Conservation (phyloP, 1,140 invertebrate genomes). For the Orius insidiosus region DNA sequence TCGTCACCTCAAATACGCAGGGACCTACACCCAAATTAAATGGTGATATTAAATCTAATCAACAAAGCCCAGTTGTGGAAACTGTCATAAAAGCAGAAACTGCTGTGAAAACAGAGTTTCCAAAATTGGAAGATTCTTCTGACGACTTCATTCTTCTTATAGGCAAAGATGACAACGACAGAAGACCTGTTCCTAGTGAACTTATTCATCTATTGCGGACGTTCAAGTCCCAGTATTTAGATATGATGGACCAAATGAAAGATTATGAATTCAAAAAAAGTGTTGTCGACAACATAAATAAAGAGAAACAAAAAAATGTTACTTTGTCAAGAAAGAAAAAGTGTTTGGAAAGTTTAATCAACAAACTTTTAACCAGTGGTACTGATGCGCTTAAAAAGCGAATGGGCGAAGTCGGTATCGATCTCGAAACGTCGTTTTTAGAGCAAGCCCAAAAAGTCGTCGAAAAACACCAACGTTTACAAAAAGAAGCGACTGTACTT, state of each 20-base stretch:
- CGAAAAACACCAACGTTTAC: slow-evolving; percentile 71
- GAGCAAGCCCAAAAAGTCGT: slow-evolving; percentile 85
- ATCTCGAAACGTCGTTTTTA: slow-evolving; percentile 51
- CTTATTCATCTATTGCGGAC: slow-evolving; percentile 68
- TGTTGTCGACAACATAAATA: slow-evolving; percentile 56
- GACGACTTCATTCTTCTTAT: slow-evolving; percentile 37
- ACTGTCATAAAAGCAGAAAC: background rate
- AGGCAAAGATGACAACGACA: slow-evolving; percentile 69
- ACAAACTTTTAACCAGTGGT: slow-evolving; percentile 73
- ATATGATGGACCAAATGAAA: slow-evolving; percentile 65
- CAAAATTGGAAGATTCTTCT: background rate
- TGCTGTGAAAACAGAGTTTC: no score
- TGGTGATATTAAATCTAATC: background rate
- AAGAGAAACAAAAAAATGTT: slow-evolving; percentile 57
- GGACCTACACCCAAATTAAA: no score
- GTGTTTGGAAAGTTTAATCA: slow-evolving; percentile 83
- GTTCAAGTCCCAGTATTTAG: slow-evolving; percentile 62
- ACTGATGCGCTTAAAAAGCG: slow-evolving; percentile 70
- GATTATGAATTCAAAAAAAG: slow-evolving; percentile 48
- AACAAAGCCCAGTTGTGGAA: background rate
- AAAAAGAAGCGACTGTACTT: slow-evolving; percentile 46
- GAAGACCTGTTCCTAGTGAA: slow-evolving; percentile 50
- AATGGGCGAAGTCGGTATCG: slow-evolving; percentile 77
- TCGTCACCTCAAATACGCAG: no score
- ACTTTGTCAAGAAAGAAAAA: slow-evolving; percentile 57